phyloP scores from a whole-genome alignment of 2,797 vertebrate species.

The Anniella stebbinsi region DNA sequence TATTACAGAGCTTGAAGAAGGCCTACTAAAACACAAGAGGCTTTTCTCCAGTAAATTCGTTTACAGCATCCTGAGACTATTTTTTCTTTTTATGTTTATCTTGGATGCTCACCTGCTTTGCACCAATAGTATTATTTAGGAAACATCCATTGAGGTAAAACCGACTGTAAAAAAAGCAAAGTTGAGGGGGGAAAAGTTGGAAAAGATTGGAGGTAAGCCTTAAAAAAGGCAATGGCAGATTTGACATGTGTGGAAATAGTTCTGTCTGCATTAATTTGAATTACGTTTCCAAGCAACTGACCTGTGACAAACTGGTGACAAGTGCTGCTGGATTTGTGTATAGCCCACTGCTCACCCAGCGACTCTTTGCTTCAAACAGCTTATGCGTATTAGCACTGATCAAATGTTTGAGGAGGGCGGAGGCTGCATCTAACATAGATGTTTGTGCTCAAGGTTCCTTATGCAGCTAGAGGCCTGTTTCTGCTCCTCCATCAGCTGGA shows the following conservation, averaged over 20 bases:
- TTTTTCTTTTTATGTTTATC: too few species aligned
- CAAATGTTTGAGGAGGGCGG: neutral
- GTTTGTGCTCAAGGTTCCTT: neutral
- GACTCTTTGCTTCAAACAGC: neutral
- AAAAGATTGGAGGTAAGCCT: neutral
- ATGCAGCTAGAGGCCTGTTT: neutral
- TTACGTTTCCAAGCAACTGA: neutral
- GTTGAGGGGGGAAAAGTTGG: neutral
- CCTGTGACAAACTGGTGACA: neutral
- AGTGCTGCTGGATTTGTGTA: neutral
- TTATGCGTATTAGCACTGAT: neutral
- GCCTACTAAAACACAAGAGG: too few species aligned
- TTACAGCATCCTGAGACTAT: too few species aligned
- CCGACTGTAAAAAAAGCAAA: neutral
- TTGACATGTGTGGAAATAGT: neutral
- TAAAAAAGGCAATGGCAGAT: neutral
- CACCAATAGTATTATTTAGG: neutral
- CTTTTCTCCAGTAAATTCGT: too few species aligned
- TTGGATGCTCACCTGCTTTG: too few species aligned
- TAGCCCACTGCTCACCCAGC: neutral
- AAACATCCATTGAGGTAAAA: neutral
- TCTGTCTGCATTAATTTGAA: neutral
- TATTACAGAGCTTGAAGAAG: too few species aligned
- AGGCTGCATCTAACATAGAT: neutral
- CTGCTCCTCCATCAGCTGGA: neutral